Conservation (phyloP, 2,113 vertebrate genomes). For the Choloepus hoffmanni region DNA sequence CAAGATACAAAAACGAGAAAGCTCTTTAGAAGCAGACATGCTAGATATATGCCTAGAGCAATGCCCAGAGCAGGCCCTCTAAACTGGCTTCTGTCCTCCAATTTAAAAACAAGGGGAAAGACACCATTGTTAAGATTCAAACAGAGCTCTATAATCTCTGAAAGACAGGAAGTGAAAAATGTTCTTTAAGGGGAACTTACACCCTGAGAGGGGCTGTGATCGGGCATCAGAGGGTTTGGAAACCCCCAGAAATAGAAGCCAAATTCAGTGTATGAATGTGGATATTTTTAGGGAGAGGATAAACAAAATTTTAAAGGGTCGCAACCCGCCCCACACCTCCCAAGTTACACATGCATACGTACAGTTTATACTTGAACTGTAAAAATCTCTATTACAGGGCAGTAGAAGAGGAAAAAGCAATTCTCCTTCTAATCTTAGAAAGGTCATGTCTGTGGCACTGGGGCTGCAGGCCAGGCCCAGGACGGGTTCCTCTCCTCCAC, state of each 20-base stretch:
- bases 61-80: not conserved
- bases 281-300: not conserved
- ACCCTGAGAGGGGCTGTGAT: not conserved
- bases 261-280: not conserved
- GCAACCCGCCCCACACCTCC: not conserved
- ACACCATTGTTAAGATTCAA: not conserved
- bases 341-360: accelerated
- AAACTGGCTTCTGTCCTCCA: not conserved
- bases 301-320: not conserved
- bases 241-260: not conserved
- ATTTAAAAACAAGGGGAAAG: not conserved
- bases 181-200: not conserved
- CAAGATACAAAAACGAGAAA: not conserved
- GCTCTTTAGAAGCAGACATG: not conserved
- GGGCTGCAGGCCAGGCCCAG: not conserved
- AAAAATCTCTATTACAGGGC: not conserved
- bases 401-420: not conserved
- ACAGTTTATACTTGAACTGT: not conserved
- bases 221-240: accelerated
- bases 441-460: too few species aligned
- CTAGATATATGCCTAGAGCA: not conserved
- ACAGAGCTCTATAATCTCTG: not conserved
- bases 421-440: too few species aligned
- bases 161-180: not conserved
- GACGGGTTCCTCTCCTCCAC: not conserved